phyloP scores from a whole-genome alignment of 2,888 invertebrate species.

The Amphiduros pacificus region DNA sequence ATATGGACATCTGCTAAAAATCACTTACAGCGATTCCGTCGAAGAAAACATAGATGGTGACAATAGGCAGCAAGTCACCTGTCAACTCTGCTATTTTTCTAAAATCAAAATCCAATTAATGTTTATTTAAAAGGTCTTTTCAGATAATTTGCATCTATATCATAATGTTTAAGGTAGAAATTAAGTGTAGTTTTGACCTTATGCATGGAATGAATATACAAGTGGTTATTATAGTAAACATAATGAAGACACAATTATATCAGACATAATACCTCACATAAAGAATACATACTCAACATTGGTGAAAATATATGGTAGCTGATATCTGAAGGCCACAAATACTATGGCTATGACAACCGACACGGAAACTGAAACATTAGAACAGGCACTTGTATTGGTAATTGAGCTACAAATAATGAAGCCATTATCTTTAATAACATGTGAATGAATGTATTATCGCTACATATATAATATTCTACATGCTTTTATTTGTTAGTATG shows the following conservation, averaged over 20 bases:
- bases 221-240: neutral
- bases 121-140: too few relatives aligned
- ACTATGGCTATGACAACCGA: conserved; percentile 11
- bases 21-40: conserved; percentile 27
- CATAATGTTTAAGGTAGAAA: too few relatives aligned
- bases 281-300: conserved; percentile 17
- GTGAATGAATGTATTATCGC: too few relatives aligned
- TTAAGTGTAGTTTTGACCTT: too few relatives aligned
- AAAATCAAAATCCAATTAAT: conserved; percentile 12
- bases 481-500: too few relatives aligned
- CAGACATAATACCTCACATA: neutral
- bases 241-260: neutral
- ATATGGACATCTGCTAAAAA: too few relatives aligned
- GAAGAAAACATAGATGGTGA: conserved; percentile 27
- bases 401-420: too few relatives aligned
- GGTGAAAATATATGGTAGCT: conserved; percentile 27
- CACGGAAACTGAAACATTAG: conserved; percentile 13
- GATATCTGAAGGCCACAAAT: conserved; percentile 14
- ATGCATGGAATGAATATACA: neutral
- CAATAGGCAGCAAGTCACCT: conserved; percentile 27
- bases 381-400: too few relatives aligned
- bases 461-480: too few relatives aligned
- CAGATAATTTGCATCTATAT: too few relatives aligned
- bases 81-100: conserved; percentile 28
- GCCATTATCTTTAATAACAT: too few relatives aligned